Percentiles rank a stretch among this genome's conserved stretches.
Evolutionary conservation across 2,797 vertebrate genomes (phyloP).

Genomic region (Bryconaethiops microstoma): DNA sequence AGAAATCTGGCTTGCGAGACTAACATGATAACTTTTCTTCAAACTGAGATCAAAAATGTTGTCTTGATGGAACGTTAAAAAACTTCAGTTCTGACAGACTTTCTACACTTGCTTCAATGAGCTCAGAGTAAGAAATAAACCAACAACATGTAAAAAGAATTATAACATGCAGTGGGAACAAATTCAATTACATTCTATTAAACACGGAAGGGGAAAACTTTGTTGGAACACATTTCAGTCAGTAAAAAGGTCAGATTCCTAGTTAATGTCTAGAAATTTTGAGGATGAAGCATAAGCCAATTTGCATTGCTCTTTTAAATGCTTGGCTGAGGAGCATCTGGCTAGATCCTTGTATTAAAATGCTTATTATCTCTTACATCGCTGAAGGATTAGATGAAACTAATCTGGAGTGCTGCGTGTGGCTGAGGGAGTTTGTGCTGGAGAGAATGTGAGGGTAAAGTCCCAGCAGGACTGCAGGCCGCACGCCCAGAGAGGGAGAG

Average conservation of each 20-base stretch:
- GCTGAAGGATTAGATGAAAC: constrained; percentile 37
- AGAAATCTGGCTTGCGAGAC: neutral
- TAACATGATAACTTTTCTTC: neutral
- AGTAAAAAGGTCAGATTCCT: neutral
- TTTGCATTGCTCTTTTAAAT: constrained; percentile 35
- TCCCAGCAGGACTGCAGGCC: constrained; percentile 15
- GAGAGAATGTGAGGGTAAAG: constrained; percentile 10
- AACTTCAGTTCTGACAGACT: neutral
- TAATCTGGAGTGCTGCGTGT: constrained; percentile 35
- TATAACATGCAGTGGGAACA: neutral
- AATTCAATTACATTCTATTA: neutral
- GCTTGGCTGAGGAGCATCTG: constrained; percentile 4
- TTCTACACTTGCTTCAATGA: neutral
- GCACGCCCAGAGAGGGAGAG: constrained; percentile 12
- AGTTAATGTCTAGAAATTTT: neutral
- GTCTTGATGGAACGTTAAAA: too few relatives aligned
- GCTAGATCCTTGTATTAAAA: constrained; percentile 20
- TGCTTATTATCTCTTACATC: constrained; percentile 37
- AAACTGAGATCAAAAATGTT: neutral
- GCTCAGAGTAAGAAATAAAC: neutral
- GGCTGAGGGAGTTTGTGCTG: constrained; percentile 20
- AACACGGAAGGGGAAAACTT: neutral
- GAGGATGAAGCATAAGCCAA: constrained; percentile 8
- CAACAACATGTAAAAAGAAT: neutral
- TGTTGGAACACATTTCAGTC: neutral